A percentile compares a stretch with the other conserved stretches of the same genome.
Conservation (phyloP, 35 echinoderm and acorn worm species). For the Holothuria glaberrima region DNA sequence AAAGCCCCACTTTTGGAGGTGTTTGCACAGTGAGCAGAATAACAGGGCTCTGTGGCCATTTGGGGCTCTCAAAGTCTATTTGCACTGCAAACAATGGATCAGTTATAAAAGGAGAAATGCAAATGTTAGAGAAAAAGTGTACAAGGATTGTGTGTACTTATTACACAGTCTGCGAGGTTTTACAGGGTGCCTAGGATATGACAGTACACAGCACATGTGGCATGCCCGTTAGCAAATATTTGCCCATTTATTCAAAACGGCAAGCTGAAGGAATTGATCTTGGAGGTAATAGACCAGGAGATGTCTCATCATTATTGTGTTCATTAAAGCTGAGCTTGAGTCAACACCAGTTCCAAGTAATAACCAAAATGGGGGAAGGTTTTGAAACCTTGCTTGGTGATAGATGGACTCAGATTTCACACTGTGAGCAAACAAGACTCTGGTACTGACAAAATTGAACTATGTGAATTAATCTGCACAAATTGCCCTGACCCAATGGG, state of each 20-base stretch:
- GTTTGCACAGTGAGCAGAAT: constrained; percentile 58
- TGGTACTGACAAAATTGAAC: too few species aligned
- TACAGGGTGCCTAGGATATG: constrained; percentile 33
- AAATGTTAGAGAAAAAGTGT: constrained; percentile 55
- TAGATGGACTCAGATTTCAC: constrained; percentile 42
- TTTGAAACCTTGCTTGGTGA: not conserved
- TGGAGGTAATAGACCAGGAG: constrained; percentile 20
- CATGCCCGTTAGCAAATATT: constrained; percentile 54
- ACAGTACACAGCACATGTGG: constrained; percentile 58
- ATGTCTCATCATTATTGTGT: constrained; percentile 41
- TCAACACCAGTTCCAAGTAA: constrained; percentile 32
- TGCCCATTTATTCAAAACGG: constrained; percentile 60
- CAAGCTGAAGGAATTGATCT: constrained; percentile 48
- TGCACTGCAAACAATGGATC: constrained; percentile 53
- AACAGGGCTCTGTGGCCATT: constrained; percentile 62
- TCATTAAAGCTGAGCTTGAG: constrained; percentile 33
- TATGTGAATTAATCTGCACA: too few species aligned
- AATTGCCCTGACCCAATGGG: too few species aligned
- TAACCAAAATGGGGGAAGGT: constrained; percentile 9
- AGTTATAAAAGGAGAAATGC: constrained; percentile 61
- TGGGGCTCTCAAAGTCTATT: constrained; percentile 54
- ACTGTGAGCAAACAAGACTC: not conserved
- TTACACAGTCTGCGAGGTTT: constrained; percentile 29
- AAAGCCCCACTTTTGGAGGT: constrained; percentile 40
- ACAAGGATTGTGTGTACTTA: constrained; percentile 64